Percentiles rank a stretch among this genome's conserved stretches.
phyloP scores from a whole-genome alignment of 2,113 vertebrate species.

The cattle (Bos taurus) region ARS-UCD2.0 NC_037333.1:113952001-113952500 shows the following conservation, averaged over 20 bases:
- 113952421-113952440: neutral
- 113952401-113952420: accelerated
- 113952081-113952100: constrained; percentile 3
- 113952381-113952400: accelerated
- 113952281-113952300: constrained; percentile 50
- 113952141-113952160: neutral
- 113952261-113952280: constrained; percentile 52
- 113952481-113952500: neutral
- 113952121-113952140: neutral
- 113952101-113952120: neutral
- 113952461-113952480: neutral
- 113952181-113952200: constrained; percentile 39
- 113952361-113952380: accelerated
- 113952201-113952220: neutral
- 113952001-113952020: neutral
- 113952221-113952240: constrained; percentile 60
- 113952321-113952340: neutral
- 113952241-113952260: constrained; percentile 55
- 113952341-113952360: neutral
- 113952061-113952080: neutral
- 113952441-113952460: neutral
- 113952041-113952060: neutral
- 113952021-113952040: constrained; percentile 5
- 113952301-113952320: neutral
- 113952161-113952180: neutral